These are phyloP conservation scores for Chrysaora quinquecirrha DNA, from an alignment of 30 jellyfish, hydroid and myxozoan genomes.

Conservation along the genomic window DNA sequence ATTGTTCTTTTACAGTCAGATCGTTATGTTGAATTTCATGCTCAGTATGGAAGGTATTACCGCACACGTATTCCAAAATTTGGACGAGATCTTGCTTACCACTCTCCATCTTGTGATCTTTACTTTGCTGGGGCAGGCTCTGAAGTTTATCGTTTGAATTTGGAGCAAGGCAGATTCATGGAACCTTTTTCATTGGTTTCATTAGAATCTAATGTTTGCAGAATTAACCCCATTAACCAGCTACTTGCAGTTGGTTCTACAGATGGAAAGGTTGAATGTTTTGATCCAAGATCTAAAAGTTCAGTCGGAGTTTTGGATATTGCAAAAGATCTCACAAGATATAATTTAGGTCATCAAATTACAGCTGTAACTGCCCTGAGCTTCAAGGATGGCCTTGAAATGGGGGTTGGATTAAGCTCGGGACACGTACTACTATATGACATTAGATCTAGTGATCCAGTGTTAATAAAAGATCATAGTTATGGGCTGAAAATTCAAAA, in stretches of 20 bases:
- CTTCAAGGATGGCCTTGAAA: conserved; percentile 78
- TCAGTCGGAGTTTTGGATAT: conserved; percentile 76
- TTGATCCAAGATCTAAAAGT: conserved; percentile 89
- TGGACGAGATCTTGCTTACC: conserved; percentile 97
- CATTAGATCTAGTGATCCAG: conserved; percentile 83
- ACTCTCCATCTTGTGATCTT: conserved; percentile 92
- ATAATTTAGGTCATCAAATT: conserved; percentile 5
- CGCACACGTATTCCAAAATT: conserved; percentile 98
- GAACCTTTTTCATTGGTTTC: conserved; percentile 82
- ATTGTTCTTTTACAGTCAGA: conserved; percentile 86
- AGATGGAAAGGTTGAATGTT: conserved; percentile 88
- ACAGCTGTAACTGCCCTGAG: conserved; percentile 91
- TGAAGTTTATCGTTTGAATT: conserved; percentile 85
- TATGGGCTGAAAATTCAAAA: conserved; percentile 84
- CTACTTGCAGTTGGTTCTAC: conserved; percentile 90
- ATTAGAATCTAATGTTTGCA: conserved; percentile 83
- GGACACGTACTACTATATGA: conserved; percentile 95
- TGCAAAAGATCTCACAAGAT: conserved; percentile 26
- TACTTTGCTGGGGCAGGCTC: conserved; percentile 95
- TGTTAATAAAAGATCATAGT: conserved; percentile 83
- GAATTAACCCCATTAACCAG: conserved; percentile 85
- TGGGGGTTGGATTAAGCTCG: conserved; percentile 90
- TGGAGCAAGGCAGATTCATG: conserved; percentile 94
- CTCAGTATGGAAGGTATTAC: conserved; percentile 97
- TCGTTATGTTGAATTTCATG: conserved; percentile 96